Evolutionary conservation across 92 coral and sea anemone genomes (phyloP).

Genomic region (Parazoanthus atlanticus): DNA sequence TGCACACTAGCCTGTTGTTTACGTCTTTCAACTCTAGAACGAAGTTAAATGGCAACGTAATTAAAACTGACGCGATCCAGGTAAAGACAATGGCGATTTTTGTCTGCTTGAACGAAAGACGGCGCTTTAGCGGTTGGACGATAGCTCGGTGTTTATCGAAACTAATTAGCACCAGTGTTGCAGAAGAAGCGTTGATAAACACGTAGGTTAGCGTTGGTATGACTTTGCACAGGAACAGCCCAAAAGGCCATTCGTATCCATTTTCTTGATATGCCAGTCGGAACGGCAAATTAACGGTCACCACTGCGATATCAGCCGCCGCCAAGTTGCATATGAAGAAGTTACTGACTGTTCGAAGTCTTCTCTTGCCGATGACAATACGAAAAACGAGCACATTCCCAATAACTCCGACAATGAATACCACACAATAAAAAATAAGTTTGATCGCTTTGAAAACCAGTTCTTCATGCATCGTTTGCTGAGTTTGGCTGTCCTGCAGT

Average conservation of each 20-base stretch:
- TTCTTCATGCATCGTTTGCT: slow-evolving; percentile 40
- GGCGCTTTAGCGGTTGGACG: slow-evolving; percentile 58
- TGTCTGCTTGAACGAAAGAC: slow-evolving; percentile 66
- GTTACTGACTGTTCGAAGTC: slow-evolving; percentile 82
- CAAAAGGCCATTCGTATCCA: slow-evolving; percentile 90
- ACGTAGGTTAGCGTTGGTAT: slow-evolving; percentile 82
- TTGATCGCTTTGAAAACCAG: slow-evolving; percentile 76
- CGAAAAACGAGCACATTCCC: slow-evolving; percentile 84
- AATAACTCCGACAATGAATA: slow-evolving; percentile 74
- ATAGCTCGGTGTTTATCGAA: slow-evolving; percentile 77
- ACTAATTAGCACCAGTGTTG: slow-evolving; percentile 76
- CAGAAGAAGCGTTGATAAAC: slow-evolving; percentile 86
- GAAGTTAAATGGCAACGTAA: slow-evolving; percentile 78
- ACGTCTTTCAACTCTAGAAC: slow-evolving; percentile 54
- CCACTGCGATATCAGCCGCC: slow-evolving; percentile 89
- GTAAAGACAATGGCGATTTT: slow-evolving; percentile 56
- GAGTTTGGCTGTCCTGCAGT: background rate
- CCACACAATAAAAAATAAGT: slow-evolving; percentile 70
- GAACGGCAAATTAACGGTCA: slow-evolving; percentile 82
- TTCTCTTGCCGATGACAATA: slow-evolving; percentile 71
- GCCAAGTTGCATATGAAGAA: slow-evolving; percentile 84
- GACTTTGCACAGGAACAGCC: slow-evolving; percentile 76
- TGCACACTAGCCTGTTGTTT: slow-evolving; percentile 68
- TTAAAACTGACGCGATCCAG: slow-evolving; percentile 65
- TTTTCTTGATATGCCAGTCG: slow-evolving; percentile 93